Base-by-base conservation (phyloP, 2,797 vertebrate species). In the Podarcis siculus region DNA sequence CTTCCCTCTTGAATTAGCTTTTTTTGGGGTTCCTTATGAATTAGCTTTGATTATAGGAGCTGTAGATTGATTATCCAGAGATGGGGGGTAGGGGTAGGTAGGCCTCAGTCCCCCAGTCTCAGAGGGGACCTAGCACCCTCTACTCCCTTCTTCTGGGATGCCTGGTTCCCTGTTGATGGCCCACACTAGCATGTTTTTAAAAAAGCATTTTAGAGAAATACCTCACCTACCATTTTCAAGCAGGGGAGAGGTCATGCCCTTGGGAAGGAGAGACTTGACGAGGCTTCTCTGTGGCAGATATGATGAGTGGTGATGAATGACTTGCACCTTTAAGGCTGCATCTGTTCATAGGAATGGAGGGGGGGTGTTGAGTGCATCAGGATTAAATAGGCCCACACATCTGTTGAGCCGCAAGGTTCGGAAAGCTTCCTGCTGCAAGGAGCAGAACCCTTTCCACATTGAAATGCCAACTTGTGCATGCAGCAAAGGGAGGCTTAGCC, bases 161-260 rank as follows among this genome's bases (percentile, higher is more conserved):
- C 67, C n/a, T 15, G 69, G 30, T 12, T n/a, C 12, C 69, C 13
- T 15, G 69, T 72, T 72, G 30, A 55, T 55, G 49, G 49, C 1
- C 49, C 49, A 55, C 49, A 55, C 4, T 55, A 55, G 49, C 3
- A 3, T 8, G 3, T 55, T 55, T 49, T 55, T 55, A 15, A 45
- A 45, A 45, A 45, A 55, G 49, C 49, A 55, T 55, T 55, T 55
- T 55, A 55, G 13, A 15, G 49, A 55, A 55, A 55, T 55, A 55
- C 49, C 49, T 55, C 66, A 89, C 83, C 15, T 67, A 89, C 88
- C 88, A 89, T 89, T 49, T 86, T 82, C 79, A 67, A 67, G 39
- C 8, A 78, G 32, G 83, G 12, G 27, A 39, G 39, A 69, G 83
- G 27, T 85, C 83, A 55, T 64, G 17, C 83, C 87, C 21, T 25